Conservation (phyloP, 2,797 vertebrate genomes). For the Etheostoma nigrum region DNA sequence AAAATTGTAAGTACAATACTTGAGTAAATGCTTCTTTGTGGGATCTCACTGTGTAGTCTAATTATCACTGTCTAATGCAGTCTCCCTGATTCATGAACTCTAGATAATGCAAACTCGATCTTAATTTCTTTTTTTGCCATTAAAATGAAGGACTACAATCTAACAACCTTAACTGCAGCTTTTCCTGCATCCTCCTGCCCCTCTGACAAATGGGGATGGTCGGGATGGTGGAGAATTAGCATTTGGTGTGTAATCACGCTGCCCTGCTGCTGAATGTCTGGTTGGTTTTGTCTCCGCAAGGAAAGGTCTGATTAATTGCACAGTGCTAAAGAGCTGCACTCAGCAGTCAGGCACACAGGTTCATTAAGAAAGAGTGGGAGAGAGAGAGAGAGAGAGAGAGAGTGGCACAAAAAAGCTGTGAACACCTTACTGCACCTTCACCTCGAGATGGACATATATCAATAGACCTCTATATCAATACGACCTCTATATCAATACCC, state of each 20-base stretch:
- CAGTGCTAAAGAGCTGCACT: slow-evolving; percentile 78
- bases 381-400: slow-evolving; percentile 21
- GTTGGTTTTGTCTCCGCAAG: slow-evolving; percentile 69
- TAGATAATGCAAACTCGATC: slow-evolving; percentile 41
- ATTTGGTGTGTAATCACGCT: slow-evolving; percentile 72
- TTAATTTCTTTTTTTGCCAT: slow-evolving; percentile 42
- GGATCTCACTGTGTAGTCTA: slow-evolving; percentile 22
- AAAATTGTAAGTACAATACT: slow-evolving; percentile 9
- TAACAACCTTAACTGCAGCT: slow-evolving; percentile 42
- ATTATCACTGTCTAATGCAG: slow-evolving; percentile 12
- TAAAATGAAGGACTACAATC: slow-evolving; percentile 53
- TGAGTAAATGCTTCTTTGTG: slow-evolving; percentile 17
- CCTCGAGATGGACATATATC: slow-evolving; percentile 61
- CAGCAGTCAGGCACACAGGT: slow-evolving; percentile 76
- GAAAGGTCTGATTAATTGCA: slow-evolving; percentile 84
- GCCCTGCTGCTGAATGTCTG: slow-evolving; percentile 72
- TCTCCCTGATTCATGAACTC: slow-evolving; percentile 51
- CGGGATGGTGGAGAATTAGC: slow-evolving; percentile 58
- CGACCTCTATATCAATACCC: slow-evolving; percentile 22
- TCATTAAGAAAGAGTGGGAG: slow-evolving; percentile 76
- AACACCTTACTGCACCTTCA: slow-evolving; percentile 65
- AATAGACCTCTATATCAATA: slow-evolving; percentile 36
- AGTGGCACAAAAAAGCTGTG: slow-evolving; percentile 61
- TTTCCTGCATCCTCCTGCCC: slow-evolving; percentile 43
- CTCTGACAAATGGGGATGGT: slow-evolving; percentile 50